Base-by-base conservation (phyloP, 2,797 vertebrate species). In the Notolepis coatsorum region DNA sequence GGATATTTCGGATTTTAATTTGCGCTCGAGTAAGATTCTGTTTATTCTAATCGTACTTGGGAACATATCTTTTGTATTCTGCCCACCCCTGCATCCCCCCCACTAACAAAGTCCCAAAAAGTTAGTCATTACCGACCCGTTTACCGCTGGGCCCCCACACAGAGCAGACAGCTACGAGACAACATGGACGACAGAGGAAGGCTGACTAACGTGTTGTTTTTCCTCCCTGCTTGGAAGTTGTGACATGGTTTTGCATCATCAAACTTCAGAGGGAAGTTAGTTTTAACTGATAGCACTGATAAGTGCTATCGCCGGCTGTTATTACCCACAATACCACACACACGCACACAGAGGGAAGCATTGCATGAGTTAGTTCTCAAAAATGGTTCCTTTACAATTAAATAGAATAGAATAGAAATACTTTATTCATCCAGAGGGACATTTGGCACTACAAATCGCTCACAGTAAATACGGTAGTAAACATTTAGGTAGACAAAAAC, bases 241-340 rank as follows among this genome's bases (percentile, higher is more conserved):
- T 83, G 77, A 79, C 71, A 61, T 2, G 17, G 47, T 49, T 39
- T 50, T 72, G 65, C 77, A 71, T 80, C 7, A 56, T n/a, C 54
- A 65, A 20, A 71, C 75, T 70, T 79, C 35, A 65, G 39, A 49
- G 53, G 25, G 45, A 39, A 42, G 25, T 39, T 38, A 8, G n/a
- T 35, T n/a, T n/a, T 5, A 2, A 46, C 25, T 49, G 25, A 38
- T 69, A 35, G 13, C 20, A 41, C 47, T 41, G 65, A 71, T 62
- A 61, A 70, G 30, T 48, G 53, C 28, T 12, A 6, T 7, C 23
- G 6, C 24, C 15, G 12, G 7, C 24, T 17, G 25, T 17, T 49
- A 49, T n/a, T 15, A 27, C 37, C 2, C 37, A 18, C 4, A n/a
- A 21, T 15, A 46, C 57, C 27, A 60, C 17, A 25, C 20, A n/a